phyloP scores from a whole-genome alignment of 2,888 invertebrate species.

The Operophtera brumata region DNA sequence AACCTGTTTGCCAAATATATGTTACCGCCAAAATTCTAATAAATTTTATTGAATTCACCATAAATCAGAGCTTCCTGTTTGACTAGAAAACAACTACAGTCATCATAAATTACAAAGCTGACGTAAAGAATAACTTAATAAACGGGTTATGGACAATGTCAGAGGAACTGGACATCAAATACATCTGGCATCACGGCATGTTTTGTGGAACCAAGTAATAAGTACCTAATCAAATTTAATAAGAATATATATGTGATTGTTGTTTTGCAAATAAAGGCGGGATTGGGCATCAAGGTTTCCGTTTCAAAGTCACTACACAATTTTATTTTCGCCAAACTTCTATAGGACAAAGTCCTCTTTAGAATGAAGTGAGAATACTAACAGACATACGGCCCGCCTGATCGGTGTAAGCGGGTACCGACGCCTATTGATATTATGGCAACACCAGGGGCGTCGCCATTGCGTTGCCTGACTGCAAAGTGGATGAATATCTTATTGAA shows the following conservation, averaged over 20 bases:
- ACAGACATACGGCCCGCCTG: too few species aligned
- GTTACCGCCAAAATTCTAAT: neutral
- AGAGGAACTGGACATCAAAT: slow-evolving; percentile 2
- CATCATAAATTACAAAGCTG: neutral
- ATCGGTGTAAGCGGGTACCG: too few species aligned
- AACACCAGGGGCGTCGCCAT: too few species aligned
- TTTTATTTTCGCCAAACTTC: neutral
- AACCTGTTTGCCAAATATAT: neutral
- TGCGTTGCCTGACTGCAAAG: too few species aligned
- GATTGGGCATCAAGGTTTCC: neutral
- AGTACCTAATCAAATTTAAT: neutral
- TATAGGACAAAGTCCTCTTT: too few species aligned
- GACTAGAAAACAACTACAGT: neutral
- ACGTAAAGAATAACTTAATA: neutral
- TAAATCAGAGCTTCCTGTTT: slow-evolving; percentile 5
- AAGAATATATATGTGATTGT: neutral
- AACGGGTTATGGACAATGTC: neutral
- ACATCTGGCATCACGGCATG: neutral
- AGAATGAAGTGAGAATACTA: too few species aligned
- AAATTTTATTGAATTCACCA: neutral
- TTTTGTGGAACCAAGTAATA: neutral
- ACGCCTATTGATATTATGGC: too few species aligned
- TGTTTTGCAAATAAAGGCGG: neutral
- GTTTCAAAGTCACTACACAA: neutral
- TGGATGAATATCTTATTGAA: too few species aligned